phyloP scores from a whole-genome alignment of 2,888 invertebrate genomes.

The Hipparchia sbordonii region DNA sequence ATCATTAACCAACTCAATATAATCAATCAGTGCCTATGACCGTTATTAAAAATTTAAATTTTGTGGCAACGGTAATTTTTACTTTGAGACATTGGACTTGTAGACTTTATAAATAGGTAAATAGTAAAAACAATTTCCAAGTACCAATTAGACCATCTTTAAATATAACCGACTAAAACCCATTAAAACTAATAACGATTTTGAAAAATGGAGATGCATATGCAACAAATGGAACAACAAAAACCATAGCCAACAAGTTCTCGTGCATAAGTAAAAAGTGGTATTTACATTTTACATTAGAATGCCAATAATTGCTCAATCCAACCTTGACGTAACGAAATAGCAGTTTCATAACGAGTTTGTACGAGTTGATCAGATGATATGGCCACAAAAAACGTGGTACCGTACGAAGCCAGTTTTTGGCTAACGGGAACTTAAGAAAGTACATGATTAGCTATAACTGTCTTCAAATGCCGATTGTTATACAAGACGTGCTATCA shows the following conservation, averaged over 20 bases:
- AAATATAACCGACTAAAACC: neutral
- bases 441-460: constrained; percentile 78
- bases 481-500: constrained; percentile 30
- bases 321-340: constrained; percentile 70
- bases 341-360: constrained; percentile 75
- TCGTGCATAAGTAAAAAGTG: neutral
- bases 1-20: no score
- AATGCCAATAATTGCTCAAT: constrained; percentile 49
- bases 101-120: no score
- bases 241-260: neutral
- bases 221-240: neutral
- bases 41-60: no score
- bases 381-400: constrained; percentile 65
- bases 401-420: constrained; percentile 80
- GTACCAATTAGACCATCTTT: no score
- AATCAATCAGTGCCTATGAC: no score
- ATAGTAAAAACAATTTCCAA: no score
- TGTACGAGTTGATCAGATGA: constrained; percentile 55
- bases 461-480: constrained; percentile 62
- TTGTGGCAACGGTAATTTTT: no score
- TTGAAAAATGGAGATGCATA: neutral
- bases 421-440: constrained; percentile 71
- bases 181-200: neutral
- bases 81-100: no score
- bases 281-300: constrained; percentile 17